Evolutionary conservation across 2,113 vertebrate species (phyloP).

Genomic region (Girardinichthys multiradiatus): DNA sequence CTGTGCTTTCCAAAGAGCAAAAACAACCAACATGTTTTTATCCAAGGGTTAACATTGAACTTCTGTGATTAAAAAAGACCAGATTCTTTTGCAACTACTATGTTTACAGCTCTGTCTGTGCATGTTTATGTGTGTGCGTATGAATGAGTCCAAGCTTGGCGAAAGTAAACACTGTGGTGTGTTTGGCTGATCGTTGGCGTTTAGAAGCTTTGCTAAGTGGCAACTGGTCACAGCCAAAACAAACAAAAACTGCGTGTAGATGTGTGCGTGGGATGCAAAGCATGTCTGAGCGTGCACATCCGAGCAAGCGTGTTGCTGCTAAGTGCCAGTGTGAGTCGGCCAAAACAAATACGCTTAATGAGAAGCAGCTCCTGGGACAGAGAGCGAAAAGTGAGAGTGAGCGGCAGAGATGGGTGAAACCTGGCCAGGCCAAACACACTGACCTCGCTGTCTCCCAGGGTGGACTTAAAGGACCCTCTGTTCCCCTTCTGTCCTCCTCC

Average conservation of each 20-base stretch:
- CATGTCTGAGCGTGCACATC: slow-evolving; percentile 12
- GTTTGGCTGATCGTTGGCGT: slow-evolving; percentile 70
- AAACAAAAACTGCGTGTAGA: slow-evolving; percentile 58
- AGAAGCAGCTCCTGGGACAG: slow-evolving; percentile 81
- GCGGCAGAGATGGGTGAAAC: slow-evolving; percentile 49
- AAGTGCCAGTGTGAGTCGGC: slow-evolving; percentile 77
- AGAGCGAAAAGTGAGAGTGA: slow-evolving; percentile 33
- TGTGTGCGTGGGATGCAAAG: slow-evolving; percentile 34
- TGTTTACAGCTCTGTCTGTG: background rate
- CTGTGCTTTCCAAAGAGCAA: background rate
- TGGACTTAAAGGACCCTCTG: slow-evolving; percentile 77
- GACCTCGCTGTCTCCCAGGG: slow-evolving; percentile 73
- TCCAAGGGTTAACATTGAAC: background rate
- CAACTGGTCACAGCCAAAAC: slow-evolving; percentile 78
- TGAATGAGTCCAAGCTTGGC: slow-evolving; percentile 32
- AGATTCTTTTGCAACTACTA: background rate
- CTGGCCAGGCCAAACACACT: slow-evolving; percentile 76
- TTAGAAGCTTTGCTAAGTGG: slow-evolving; percentile 76
- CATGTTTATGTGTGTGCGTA: slow-evolving; percentile 12
- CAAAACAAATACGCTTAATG: slow-evolving; percentile 84
- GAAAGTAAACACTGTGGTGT: slow-evolving; percentile 70
- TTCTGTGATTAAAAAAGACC: background rate
- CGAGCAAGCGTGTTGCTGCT: slow-evolving; percentile 62
- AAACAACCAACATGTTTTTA: background rate
- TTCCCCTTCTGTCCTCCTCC: slow-evolving; percentile 61